Conservation (phyloP, 2,888 invertebrate genomes). For the Lagria hirta region DNA sequence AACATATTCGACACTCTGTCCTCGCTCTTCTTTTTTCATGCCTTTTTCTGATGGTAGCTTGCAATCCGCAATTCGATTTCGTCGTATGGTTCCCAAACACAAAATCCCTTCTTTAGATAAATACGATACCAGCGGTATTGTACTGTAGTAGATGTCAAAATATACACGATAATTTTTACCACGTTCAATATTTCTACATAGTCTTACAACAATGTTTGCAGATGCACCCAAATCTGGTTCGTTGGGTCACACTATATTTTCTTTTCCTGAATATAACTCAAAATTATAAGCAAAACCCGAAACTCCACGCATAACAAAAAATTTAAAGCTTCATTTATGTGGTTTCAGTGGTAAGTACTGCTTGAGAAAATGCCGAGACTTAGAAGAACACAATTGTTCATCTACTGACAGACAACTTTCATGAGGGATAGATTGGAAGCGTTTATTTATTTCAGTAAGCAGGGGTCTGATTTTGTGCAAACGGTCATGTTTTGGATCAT, state of each 20-base stretch:
- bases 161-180: constrained; percentile 42
- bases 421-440: too few species aligned
- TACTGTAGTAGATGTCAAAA: constrained; percentile 44
- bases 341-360: constrained; percentile 46
- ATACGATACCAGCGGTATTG: constrained; percentile 32
- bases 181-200: constrained; percentile 38
- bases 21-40: constrained; percentile 1
- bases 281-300: constrained; percentile 41
- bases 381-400: constrained; percentile 36
- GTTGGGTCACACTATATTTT: constrained; percentile 30
- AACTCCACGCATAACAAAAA: constrained; percentile 37
- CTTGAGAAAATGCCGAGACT: constrained; percentile 32
- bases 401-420: too few species aligned
- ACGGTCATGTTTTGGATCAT: too few species aligned
- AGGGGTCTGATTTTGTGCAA: too few species aligned
- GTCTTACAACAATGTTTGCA: constrained; percentile 43
- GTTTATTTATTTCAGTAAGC: too few species aligned
- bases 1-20: constrained; percentile 1
- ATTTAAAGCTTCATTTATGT: constrained; percentile 43
- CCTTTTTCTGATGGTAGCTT: background rate
- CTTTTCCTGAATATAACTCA: constrained; percentile 42
- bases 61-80: constrained; percentile 41
- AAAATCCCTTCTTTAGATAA: constrained; percentile 39
- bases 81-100: constrained; percentile 40
- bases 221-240: constrained; percentile 43